Percentiles rank a stretch among this genome's conserved stretches.
Conservation (phyloP, 1,140 invertebrate genomes). For the Pachypsylla venusta region DNA sequence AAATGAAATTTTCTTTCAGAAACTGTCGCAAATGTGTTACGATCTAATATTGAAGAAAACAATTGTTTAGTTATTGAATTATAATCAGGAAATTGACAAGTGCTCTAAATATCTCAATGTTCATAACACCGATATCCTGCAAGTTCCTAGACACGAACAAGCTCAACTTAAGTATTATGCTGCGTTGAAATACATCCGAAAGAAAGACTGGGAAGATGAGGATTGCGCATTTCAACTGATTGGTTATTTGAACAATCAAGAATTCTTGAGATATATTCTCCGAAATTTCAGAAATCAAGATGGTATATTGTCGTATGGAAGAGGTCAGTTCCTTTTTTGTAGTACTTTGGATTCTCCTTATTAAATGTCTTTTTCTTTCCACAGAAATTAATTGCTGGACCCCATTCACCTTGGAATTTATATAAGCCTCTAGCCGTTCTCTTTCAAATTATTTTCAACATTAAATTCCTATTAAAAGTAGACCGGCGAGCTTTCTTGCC, state of each 20-base stretch:
- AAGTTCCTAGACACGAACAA: not conserved
- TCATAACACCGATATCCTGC: not conserved
- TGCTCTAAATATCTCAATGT: no score
- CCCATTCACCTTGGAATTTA: not conserved
- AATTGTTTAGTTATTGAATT: no score
- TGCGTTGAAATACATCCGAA: not conserved
- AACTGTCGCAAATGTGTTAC: no score
- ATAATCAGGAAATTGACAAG: no score
- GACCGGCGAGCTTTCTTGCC: not conserved
- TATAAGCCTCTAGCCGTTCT: conserved; percentile 1
- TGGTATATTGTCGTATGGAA: not conserved
- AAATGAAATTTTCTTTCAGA: no score
- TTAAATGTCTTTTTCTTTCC: no score
- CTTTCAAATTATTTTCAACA: not conserved
- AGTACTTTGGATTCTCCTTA: no score
- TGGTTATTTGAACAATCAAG: not conserved
- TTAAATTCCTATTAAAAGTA: not conserved
- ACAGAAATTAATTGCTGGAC: conserved; percentile 1
- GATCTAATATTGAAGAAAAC: no score
- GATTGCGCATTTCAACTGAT: not conserved
- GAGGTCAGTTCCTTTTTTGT: no score
- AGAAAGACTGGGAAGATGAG: not conserved
- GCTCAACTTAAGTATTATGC: not conserved
- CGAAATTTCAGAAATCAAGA: conserved; percentile 6
- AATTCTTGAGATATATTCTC: not conserved